Evolutionary conservation across 2,888 invertebrate species (phyloP), one percentile per base, ranked within the genome.

Genomic region (Drosophila testacea): DNA sequence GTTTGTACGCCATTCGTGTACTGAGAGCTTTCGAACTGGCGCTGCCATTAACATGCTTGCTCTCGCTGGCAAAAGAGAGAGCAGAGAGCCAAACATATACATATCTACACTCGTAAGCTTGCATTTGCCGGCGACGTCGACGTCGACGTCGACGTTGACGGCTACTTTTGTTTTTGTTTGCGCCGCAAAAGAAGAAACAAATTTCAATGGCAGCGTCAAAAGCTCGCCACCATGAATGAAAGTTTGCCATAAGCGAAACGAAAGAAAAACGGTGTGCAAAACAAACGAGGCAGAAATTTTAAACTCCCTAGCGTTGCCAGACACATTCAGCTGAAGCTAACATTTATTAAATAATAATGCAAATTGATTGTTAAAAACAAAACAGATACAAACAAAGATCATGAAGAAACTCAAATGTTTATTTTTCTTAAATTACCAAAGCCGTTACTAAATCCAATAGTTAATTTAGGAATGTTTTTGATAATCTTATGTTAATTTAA

Each of bases 1-100:
- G 85, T 83, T 83, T 85, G 79, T 83, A 77, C 79, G 79, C 82
- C 84, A 80, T 78, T 82, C 81, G 83, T 82, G 81, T 84, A 89
- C 89, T 89, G 78, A 81, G 66, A 79, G 77, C 77, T 78, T 79
- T 77, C 72, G 69, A 74, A 62, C 77, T 76, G 56, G 52, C 65
- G 61, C 62, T 74, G 76, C 9, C 67, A 60, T 67, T 70, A 66
- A 66, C 76, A 68, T 75, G 54, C 57, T 22, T 75, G 54, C 57
- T 22, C 30, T 62, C 69, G 36, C 69, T 34, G 13, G 44, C 44
- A 32, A 30, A 6, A 34, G 7, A 55, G n/a, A 42, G 30, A 42
- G 42, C 11, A 54, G 39, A 39, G 34, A 34, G 34, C 30, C 22
- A 22, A 1, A 67, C 59, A 46, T 50, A 46, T 41, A 46, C 42